Evolutionary conservation across 2,113 vertebrate genomes (phyloP).

Genomic region (Fulica atra): DNA sequence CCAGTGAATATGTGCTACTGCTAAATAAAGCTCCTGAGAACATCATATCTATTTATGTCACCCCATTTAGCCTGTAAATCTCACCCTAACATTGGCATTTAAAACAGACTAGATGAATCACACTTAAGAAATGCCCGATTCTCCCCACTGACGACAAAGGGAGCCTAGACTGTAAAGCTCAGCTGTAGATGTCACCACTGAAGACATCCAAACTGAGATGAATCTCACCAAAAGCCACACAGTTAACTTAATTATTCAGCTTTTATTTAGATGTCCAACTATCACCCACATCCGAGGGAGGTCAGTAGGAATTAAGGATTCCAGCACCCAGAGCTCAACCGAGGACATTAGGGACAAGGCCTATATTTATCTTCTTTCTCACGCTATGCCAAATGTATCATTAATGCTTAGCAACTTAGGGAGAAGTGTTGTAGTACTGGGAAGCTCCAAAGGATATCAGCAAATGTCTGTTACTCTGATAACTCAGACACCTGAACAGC

Average conservation of each 20-base stretch:
- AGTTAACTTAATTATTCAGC: neutral
- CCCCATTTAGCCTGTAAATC: slow-evolving; percentile 42
- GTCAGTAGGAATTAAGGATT: neutral
- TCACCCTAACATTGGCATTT: slow-evolving; percentile 27
- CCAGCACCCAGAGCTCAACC: neutral
- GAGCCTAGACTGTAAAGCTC: neutral
- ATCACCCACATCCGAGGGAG: neutral
- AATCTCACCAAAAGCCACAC: neutral
- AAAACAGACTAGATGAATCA: slow-evolving; percentile 58
- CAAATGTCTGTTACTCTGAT: neutral
- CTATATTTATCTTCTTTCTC: neutral
- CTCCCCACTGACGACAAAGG: neutral
- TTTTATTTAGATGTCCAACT: neutral
- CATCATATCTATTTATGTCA: slow-evolving; percentile 45
- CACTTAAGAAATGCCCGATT: slow-evolving; percentile 31
- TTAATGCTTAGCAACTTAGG: neutral
- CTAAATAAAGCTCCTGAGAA: slow-evolving; percentile 49
- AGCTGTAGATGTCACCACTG: neutral
- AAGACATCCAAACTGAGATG: neutral
- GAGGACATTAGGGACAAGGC: neutral
- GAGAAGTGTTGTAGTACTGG: neutral
- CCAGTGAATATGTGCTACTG: slow-evolving; percentile 8
- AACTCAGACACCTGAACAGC: slow-evolving; percentile 26
- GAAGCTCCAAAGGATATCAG: neutral
- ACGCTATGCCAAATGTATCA: neutral